Evolutionary conservation across 2,797 vertebrate genomes (phyloP).

Genomic region (Danio kyathit): DNA sequence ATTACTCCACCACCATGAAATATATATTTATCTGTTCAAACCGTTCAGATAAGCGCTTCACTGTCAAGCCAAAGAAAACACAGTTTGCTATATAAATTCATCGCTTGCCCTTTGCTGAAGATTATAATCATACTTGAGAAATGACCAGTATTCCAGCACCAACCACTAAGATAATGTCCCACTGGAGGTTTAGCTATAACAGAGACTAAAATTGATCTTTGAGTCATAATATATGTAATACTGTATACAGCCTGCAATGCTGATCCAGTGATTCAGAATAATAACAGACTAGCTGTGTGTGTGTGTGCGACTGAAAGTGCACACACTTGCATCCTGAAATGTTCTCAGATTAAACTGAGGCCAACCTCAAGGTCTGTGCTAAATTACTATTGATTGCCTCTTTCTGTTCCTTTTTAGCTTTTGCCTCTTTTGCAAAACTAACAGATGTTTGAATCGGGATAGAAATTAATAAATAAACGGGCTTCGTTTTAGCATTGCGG

Average conservation of each 20-base stretch:
- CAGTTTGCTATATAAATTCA: slow-evolving; percentile 40
- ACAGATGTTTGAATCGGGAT: slow-evolving; percentile 58
- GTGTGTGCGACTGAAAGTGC: neutral
- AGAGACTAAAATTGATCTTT: slow-evolving; percentile 40
- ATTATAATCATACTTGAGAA: slow-evolving; percentile 49
- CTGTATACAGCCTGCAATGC: slow-evolving; percentile 33
- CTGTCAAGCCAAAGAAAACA: slow-evolving; percentile 33
- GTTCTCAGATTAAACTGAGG: slow-evolving; percentile 15
- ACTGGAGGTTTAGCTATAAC: slow-evolving; percentile 7
- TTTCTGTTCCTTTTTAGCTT: slow-evolving; percentile 28
- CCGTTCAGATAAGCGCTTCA: slow-evolving; percentile 33
- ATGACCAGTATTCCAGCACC: slow-evolving; percentile 39
- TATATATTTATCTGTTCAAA: slow-evolving; percentile 2
- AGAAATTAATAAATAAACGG: slow-evolving; percentile 63
- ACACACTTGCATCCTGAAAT: slow-evolving; percentile 31
- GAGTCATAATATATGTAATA: slow-evolving; percentile 29
- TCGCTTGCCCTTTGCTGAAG: slow-evolving; percentile 33
- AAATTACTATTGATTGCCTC: slow-evolving; percentile 43
- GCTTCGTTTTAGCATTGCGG: slow-evolving; percentile 31
- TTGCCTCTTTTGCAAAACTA: slow-evolving; percentile 48
- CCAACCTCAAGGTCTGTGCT: slow-evolving; percentile 28
- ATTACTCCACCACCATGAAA: slow-evolving; percentile 17
- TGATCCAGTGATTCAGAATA: slow-evolving; percentile 46
- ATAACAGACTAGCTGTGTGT: slow-evolving; percentile 8
- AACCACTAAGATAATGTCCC: slow-evolving; percentile 36